A percentile compares a stretch with the other conserved stretches of the same genome.
Conservation (phyloP, 2,888 invertebrate species). For the Eupithecia subfuscata region DNA sequence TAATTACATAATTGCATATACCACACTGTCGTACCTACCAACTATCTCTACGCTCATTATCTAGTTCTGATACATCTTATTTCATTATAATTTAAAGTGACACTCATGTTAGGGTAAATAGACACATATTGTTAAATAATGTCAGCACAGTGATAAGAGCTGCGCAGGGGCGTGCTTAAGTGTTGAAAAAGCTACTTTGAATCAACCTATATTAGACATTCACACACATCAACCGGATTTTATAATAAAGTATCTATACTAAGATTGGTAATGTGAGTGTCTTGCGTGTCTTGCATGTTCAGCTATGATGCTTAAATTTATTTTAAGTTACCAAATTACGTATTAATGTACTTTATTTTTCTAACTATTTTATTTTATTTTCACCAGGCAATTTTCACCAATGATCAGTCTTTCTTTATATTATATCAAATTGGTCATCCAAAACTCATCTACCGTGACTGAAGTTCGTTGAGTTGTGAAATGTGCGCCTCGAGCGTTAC, state of each 20-base stretch:
- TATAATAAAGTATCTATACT: background rate
- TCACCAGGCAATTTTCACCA: background rate
- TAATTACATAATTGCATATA: background rate
- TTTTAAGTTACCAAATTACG: background rate
- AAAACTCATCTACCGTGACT: conserved; percentile 49
- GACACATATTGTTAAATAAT: conserved; percentile 70
- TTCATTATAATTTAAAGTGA: conserved; percentile 4
- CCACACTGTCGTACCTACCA: background rate
- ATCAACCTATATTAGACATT: background rate
- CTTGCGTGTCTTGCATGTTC: background rate
- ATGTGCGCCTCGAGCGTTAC: conserved; percentile 37
- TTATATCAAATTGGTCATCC: conserved; percentile 22
- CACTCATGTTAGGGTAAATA: conserved; percentile 15
- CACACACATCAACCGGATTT: background rate
- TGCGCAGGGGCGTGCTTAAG: background rate
- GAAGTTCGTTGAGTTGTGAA: conserved; percentile 54
- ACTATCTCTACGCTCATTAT: background rate
- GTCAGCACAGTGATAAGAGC: conserved; percentile 64
- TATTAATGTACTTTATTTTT: no score
- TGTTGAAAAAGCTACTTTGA: background rate
- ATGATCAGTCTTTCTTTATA: background rate
- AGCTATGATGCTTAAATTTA: background rate
- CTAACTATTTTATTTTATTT: background rate
- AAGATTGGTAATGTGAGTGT: background rate
- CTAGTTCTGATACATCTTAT: conserved; percentile 11